Conservation (phyloP, 2,888 invertebrate genomes). For the Hypsopygia costalis region DNA sequence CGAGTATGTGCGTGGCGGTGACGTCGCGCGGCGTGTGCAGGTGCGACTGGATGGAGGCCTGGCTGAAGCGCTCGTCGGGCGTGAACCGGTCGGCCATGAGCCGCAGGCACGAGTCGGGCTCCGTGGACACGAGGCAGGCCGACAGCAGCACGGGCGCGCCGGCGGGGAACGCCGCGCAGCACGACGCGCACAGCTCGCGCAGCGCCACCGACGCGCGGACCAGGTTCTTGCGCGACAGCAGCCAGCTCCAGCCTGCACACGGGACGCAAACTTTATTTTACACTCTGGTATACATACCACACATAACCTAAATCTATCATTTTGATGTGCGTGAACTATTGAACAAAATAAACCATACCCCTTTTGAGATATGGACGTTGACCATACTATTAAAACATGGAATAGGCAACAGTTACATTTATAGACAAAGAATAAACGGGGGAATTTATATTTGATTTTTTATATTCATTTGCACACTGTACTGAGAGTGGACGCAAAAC, state of each 20-base stretch:
- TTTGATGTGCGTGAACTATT: no score
- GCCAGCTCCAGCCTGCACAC: slow-evolving; percentile 97
- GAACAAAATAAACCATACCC: no score
- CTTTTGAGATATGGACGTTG: no score
- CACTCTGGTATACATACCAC: no score
- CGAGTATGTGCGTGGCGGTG: slow-evolving; percentile 98
- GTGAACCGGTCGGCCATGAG: slow-evolving; percentile 97
- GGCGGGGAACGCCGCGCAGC: slow-evolving; percentile 88
- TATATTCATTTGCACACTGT: no score
- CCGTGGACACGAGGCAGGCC: slow-evolving; percentile 98
- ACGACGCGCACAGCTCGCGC: slow-evolving; percentile 95
- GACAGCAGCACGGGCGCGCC: slow-evolving; percentile 96
- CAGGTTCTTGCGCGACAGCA: slow-evolving; percentile 94
- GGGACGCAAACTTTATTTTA: no score
- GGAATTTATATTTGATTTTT: no score
- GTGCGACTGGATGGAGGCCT: slow-evolving; percentile 92
- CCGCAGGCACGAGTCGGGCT: slow-evolving; percentile 92
- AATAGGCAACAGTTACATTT: no score
- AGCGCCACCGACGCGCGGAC: slow-evolving; percentile 92
- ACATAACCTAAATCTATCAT: no score
- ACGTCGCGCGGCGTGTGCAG: slow-evolving; percentile 98
- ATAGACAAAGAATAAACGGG: no score
- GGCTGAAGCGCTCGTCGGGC: slow-evolving; percentile 95
- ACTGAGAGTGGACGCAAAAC: no score
- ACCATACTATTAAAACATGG: no score